Conservation (phyloP, 35 echinoderm and acorn worm genomes). For the Heliocidaris tuberculata region DNA sequence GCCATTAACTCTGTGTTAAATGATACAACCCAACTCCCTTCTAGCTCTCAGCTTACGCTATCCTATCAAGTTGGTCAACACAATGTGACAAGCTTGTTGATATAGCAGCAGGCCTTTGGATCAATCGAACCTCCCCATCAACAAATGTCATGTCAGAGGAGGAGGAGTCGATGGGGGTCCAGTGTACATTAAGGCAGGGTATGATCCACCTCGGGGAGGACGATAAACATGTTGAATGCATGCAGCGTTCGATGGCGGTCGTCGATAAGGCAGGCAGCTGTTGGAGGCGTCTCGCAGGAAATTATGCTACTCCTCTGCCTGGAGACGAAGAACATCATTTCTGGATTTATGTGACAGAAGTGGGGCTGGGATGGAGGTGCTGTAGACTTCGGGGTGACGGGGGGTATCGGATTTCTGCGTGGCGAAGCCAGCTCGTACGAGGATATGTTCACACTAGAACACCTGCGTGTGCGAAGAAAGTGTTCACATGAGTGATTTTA, state of each 20-base stretch:
- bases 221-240: background rate
- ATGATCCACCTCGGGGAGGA: background rate
- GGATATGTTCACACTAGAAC: background rate
- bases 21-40: too few relatives aligned
- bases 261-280: slow-evolving; percentile 6
- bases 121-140: background rate
- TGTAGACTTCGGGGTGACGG: background rate
- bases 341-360: background rate
- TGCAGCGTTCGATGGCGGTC: background rate
- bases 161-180: background rate
- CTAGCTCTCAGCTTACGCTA: background rate
- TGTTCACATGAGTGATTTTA: background rate
- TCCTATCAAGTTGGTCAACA: background rate
- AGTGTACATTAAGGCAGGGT: background rate
- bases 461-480: background rate
- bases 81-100: background rate
- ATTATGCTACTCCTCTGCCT: background rate
- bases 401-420: background rate
- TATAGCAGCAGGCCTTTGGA: background rate
- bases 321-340: background rate
- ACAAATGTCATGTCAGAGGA: background rate
- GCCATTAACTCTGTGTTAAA: background rate
- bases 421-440: background rate
- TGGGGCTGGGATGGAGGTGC: background rate
- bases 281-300: background rate